Evolutionary conservation across 2,888 invertebrate genomes (phyloP), one percentile per base, ranked within the genome.

Genomic region (Hirtodrosophila trivittata): DNA sequence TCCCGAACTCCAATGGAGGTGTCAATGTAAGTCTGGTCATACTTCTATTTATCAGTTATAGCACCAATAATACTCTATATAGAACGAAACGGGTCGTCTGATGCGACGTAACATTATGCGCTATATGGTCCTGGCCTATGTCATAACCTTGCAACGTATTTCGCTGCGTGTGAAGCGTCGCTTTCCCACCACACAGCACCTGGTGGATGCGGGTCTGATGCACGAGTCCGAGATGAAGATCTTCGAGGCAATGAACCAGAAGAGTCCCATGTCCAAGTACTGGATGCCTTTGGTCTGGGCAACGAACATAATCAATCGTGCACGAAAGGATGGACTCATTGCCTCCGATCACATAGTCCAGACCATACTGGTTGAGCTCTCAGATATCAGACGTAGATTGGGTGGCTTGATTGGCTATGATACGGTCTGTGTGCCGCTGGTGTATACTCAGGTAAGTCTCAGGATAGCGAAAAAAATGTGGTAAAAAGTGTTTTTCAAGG

Each of bases 241-340:
- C 49, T 96, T 97, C 89, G 97, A 97, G 89, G 94, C 95, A 88
- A 94, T 97, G 94, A 96, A 97, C 89, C 94, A 94, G 9, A 96
- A 97, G 89, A 96, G 96, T 77, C 95, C 95, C 2, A 97, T 97
- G 95, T 95, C 96, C 9, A 95, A 95, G 84, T 97, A 97, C 89
- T 97, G 97, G 97, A 96, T 97, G 95, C 97, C 97, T 0, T 91
- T 97, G 47, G 96, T 97, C 10, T 97, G 97, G 97, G 97, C 97
- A 35, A 96, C 97, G 3, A 97, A 97, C 89, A 96, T 97, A 67
- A 96, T 97, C 74, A 96, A 97, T 90, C 92, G 97, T 56, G 97
- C 97, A 3, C 92, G 97, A 60, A 95, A 95, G 87, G 97, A 97
- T 83, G 94, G 95, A 0, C 92, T 96, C 54, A 97, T 97, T 74